Conservation (phyloP, 1,140 invertebrate species). For the Oryctes rhinoceros region DNA sequence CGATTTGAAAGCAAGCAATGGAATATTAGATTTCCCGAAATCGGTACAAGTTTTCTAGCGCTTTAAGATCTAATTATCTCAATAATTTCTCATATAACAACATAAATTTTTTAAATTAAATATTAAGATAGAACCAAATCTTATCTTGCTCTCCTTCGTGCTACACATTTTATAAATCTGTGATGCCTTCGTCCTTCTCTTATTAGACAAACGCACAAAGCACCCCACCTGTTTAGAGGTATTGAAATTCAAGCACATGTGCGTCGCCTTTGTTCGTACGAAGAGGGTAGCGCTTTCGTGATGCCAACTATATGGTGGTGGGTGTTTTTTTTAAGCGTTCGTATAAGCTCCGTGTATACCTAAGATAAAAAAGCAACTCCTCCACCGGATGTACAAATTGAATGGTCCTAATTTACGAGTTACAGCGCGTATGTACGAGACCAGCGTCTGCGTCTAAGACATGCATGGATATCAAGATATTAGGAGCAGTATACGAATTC, state of each 20-base stretch:
- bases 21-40: too few relatives aligned
- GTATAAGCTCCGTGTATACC: background rate
- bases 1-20: too few relatives aligned
- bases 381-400: slow-evolving; percentile 29
- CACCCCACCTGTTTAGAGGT: slow-evolving; percentile 23
- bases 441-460: background rate
- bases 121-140: too few relatives aligned
- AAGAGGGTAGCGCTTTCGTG: slow-evolving; percentile 7
- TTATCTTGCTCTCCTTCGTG: background rate
- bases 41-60: too few relatives aligned
- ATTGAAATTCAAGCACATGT: slow-evolving; percentile 36
- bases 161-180: slow-evolving; percentile 1
- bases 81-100: too few relatives aligned
- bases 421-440: background rate
- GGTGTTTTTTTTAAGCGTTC: slow-evolving; percentile 25
- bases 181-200: background rate
- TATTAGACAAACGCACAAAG: slow-evolving; percentile 19
- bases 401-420: slow-evolving; percentile 32
- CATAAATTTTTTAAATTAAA: too few relatives aligned
- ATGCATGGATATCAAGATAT: slow-evolving; percentile 6
- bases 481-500: background rate
- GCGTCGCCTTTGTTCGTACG: slow-evolving; percentile 10
- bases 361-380: slow-evolving; percentile 20
- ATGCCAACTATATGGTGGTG: background rate
- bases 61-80: too few relatives aligned